A percentile compares a stretch with the other conserved stretches of the same genome.
Conservation (phyloP, 2,797 vertebrate genomes). For the Diglossa cyanea region DNA sequence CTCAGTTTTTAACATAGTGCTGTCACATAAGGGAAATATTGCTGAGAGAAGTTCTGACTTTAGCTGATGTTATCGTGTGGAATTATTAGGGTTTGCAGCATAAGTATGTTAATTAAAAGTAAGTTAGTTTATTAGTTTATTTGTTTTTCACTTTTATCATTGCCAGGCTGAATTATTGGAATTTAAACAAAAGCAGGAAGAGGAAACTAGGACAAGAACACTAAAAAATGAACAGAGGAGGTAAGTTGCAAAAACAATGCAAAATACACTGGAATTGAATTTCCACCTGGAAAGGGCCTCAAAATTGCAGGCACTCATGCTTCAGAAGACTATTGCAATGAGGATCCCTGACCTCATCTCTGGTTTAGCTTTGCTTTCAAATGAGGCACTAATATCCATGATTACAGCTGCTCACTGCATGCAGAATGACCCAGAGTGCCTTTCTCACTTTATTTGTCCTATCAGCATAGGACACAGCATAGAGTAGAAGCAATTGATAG, state of each 20-base stretch:
- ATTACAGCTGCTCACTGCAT: background rate
- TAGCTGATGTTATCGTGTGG: background rate
- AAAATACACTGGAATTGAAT: background rate
- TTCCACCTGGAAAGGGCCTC: background rate
- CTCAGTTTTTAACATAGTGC: background rate
- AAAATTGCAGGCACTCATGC: background rate
- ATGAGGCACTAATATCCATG: background rate
- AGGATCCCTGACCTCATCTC: background rate
- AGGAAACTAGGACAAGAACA: slow-evolving; percentile 65
- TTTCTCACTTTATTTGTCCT: background rate
- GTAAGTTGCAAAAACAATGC: slow-evolving; percentile 69
- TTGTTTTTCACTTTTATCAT: slow-evolving; percentile 28
- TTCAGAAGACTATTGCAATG: background rate
- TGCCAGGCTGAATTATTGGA: slow-evolving; percentile 76
- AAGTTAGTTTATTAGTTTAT: background rate
- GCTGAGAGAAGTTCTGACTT: background rate
- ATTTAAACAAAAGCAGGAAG: slow-evolving; percentile 69
- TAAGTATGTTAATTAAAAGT: slow-evolving; percentile 34
- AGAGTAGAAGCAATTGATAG: background rate
- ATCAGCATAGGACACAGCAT: background rate
- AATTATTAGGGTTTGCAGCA: slow-evolving; percentile 29
- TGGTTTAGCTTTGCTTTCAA: background rate
- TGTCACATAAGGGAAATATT: background rate
- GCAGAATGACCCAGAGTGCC: background rate
- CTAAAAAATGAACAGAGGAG: slow-evolving; percentile 74